phyloP scores from a whole-genome alignment of 2,797 vertebrate species.

The Ctenochaetus hawaiiensis region DNA sequence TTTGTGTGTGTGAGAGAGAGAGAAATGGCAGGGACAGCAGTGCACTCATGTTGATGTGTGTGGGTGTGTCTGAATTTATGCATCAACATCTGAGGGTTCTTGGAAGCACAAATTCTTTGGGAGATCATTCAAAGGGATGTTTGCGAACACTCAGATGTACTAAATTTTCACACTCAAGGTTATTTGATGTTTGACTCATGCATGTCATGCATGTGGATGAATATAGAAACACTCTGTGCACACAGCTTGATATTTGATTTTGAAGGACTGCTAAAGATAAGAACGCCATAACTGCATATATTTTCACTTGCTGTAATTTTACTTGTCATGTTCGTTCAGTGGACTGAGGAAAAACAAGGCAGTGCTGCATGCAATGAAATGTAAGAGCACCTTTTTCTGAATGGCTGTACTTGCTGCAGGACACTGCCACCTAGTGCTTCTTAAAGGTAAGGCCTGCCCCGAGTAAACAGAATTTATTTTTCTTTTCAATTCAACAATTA shows the following conservation, averaged over 20 bases:
- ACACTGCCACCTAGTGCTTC: conserved; percentile 76
- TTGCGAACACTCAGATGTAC: conserved; percentile 18
- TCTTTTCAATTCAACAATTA: conserved; percentile 1
- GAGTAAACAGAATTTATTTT: background rate
- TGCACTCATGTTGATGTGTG: conserved; percentile 59
- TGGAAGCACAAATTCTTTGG: conserved; percentile 46
- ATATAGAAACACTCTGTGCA: background rate
- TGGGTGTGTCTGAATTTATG: conserved; percentile 81
- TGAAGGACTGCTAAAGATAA: background rate
- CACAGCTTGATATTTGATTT: conserved; percentile 2
- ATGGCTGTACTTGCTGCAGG: conserved; percentile 54
- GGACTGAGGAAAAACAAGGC: conserved; percentile 23
- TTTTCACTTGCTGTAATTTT: conserved; percentile 50
- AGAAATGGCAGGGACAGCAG: conserved; percentile 44
- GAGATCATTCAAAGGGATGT: conserved; percentile 38
- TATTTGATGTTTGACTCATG: conserved; percentile 28
- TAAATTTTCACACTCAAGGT: conserved; percentile 33
- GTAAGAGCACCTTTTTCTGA: conserved; percentile 60
- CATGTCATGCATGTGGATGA: background rate
- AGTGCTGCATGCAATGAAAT: conserved; percentile 59
- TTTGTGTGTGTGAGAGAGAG: conserved; percentile 15
- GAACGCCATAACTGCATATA: background rate
- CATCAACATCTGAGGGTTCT: conserved; percentile 63
- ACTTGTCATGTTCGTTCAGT: conserved; percentile 43
- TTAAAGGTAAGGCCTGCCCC: background rate